Conservation (phyloP, 2,113 vertebrate species). For the Eurypyga helias region DNA sequence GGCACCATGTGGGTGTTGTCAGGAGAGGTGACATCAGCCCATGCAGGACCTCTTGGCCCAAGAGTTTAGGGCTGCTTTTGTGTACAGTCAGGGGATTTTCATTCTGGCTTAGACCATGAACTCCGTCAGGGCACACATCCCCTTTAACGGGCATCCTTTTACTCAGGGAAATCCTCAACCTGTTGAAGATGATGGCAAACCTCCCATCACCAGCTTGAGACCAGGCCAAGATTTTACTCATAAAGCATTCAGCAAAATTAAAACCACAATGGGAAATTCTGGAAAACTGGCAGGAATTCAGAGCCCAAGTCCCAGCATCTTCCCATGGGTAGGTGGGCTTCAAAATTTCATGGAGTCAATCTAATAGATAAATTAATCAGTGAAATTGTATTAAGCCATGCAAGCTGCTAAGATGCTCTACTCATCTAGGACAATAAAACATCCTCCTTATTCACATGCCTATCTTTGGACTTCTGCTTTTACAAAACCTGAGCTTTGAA, state of each 20-base stretch:
- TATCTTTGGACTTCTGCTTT: background rate
- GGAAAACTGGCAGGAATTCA: background rate
- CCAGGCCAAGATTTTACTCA: background rate
- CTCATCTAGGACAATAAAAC: background rate
- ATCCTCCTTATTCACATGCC: background rate
- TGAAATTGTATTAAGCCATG: background rate
- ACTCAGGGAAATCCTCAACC: background rate
- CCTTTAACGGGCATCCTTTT: background rate
- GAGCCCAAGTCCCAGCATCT: background rate
- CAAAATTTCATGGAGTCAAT: background rate
- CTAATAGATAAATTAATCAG: background rate
- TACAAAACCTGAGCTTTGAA: background rate
- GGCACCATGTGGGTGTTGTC: background rate
- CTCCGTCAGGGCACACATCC: background rate
- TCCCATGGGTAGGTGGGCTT: background rate
- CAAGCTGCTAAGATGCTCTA: background rate
- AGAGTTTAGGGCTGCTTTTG: background rate
- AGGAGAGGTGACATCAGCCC: background rate
- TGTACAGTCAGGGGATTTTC: background rate
- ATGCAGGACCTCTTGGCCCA: background rate
- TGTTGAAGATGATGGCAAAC: background rate
- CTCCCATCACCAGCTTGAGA: background rate
- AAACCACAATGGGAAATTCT: background rate
- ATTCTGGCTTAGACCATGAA: background rate
- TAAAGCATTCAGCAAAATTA: background rate